phyloP scores from a whole-genome alignment of 2,113 vertebrate species.

The Bucco capensis region DNA sequence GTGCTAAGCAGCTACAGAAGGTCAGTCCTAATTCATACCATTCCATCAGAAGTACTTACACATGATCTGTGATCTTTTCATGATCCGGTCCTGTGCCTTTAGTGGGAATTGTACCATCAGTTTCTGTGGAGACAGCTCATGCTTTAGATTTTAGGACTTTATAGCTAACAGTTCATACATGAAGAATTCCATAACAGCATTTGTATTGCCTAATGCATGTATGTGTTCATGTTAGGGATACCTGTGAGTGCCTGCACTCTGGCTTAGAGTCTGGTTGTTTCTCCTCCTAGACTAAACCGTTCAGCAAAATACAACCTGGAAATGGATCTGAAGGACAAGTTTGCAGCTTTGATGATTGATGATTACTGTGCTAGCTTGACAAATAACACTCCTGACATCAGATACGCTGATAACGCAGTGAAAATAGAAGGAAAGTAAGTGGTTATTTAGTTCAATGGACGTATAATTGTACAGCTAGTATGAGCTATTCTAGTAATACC shows the following conservation, averaged over 20 bases:
- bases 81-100: background rate
- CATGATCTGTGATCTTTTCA: background rate
- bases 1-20: background rate
- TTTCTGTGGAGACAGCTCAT: background rate
- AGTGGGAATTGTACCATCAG: background rate
- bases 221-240: background rate
- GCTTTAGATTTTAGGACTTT: background rate
- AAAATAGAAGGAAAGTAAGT: constrained; percentile 74
- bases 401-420: constrained; percentile 22
- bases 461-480: background rate
- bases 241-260: background rate
- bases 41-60: background rate
- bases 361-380: constrained; percentile 81
- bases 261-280: background rate
- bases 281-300: constrained; percentile 79
- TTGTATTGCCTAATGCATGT: background rate
- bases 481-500: background rate
- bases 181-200: background rate
- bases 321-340: constrained; percentile 87
- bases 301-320: constrained; percentile 85
- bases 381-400: constrained; percentile 67
- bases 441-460: background rate
- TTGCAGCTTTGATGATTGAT: constrained; percentile 81
- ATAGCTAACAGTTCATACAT: background rate
- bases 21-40: background rate